These are phyloP conservation scores for Ennomos quercinarius DNA, from an alignment of 2,888 invertebrate genomes.

Conservation along the genomic window DNA sequence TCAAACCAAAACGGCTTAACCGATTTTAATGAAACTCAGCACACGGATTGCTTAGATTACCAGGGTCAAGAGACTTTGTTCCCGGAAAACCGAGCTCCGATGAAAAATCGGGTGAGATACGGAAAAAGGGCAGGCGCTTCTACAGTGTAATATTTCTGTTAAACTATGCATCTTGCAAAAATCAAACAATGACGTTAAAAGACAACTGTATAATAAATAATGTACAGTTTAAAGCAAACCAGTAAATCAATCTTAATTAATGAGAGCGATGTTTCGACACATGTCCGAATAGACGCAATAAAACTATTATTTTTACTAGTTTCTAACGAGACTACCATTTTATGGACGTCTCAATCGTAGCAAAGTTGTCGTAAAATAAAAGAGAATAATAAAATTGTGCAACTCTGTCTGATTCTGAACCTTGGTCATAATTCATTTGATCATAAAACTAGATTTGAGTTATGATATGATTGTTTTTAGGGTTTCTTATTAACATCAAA, in stretches of 20 bases:
- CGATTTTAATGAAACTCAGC: too few relatives aligned
- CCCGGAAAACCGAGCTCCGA: too few relatives aligned
- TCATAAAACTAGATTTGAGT: constrained; percentile 27
- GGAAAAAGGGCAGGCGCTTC: too few relatives aligned
- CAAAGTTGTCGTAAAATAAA: constrained; percentile 52
- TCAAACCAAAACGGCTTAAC: too few relatives aligned
- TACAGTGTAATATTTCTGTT: too few relatives aligned
- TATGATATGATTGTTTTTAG: constrained; percentile 6
- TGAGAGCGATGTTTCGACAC: constrained; percentile 59
- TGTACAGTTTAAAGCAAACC: constrained; percentile 26
- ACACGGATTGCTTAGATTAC: too few relatives aligned
- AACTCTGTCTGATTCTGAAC: constrained; percentile 33
- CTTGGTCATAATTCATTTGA: constrained; percentile 27
- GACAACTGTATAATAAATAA: constrained; percentile 20
- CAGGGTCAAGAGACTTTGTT: too few relatives aligned
- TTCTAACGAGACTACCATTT: constrained; percentile 52
- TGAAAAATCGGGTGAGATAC: too few relatives aligned
- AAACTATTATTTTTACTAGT: constrained; percentile 64
- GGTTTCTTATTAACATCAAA: constrained; percentile 10
- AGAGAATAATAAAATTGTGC: constrained; percentile 51
- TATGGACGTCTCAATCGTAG: constrained; percentile 59
- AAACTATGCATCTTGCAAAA: neutral
- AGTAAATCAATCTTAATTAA: constrained; percentile 44
- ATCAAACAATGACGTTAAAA: constrained; percentile 14
- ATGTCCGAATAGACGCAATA: constrained; percentile 52